These are phyloP conservation scores for Bostrychus sinensis DNA, from an alignment of 2,113 vertebrate species.

Conservation along the genomic window DNA sequence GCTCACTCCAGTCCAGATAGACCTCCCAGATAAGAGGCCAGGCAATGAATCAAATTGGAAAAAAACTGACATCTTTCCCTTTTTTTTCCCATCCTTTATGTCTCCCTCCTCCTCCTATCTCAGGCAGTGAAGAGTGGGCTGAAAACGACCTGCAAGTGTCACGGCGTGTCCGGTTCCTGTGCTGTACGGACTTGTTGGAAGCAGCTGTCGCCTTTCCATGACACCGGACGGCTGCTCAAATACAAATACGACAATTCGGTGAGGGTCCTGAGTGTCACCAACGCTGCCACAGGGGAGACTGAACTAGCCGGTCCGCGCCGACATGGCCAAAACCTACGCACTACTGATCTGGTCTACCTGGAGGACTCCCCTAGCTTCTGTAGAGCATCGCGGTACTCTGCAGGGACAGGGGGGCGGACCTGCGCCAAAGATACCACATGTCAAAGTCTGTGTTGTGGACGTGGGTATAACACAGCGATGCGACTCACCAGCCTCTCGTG, in stretches of 20 bases:
- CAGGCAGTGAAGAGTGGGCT: slow-evolving; percentile 96
- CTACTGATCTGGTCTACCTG: slow-evolving; percentile 90
- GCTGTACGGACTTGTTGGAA: slow-evolving; percentile 97
- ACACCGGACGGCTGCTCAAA: slow-evolving; percentile 91
- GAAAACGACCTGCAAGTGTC: slow-evolving; percentile 98
- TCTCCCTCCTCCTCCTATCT: slow-evolving; percentile 18
- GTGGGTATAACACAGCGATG: slow-evolving; percentile 96
- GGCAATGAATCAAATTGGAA: slow-evolving; percentile 75
- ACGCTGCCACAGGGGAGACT: slow-evolving; percentile 88
- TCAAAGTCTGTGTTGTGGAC: slow-evolving; percentile 93
- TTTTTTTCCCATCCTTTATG: slow-evolving; percentile 11
- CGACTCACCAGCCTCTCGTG: slow-evolving; percentile 91
- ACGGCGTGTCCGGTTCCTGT: slow-evolving; percentile 95
- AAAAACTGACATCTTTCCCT: slow-evolving; percentile 61
- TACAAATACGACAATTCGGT: slow-evolving; percentile 87
- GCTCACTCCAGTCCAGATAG: slow-evolving; percentile 65
- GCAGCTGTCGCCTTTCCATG: slow-evolving; percentile 94
- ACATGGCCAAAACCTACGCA: slow-evolving; percentile 77
- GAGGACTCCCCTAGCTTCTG: slow-evolving; percentile 98
- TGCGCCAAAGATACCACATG: slow-evolving; percentile 94
- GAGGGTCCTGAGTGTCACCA: slow-evolving; percentile 92
- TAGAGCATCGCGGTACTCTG: slow-evolving; percentile 90
- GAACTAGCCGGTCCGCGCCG: slow-evolving; percentile 83
- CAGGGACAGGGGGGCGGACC: slow-evolving; percentile 87
- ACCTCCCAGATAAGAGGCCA: slow-evolving; percentile 72